Evolutionary conservation across 2,888 invertebrate genomes (phyloP), one percentile per base, ranked within the genome.

Genomic region (Caenorhabditis auriculariae): DNA sequence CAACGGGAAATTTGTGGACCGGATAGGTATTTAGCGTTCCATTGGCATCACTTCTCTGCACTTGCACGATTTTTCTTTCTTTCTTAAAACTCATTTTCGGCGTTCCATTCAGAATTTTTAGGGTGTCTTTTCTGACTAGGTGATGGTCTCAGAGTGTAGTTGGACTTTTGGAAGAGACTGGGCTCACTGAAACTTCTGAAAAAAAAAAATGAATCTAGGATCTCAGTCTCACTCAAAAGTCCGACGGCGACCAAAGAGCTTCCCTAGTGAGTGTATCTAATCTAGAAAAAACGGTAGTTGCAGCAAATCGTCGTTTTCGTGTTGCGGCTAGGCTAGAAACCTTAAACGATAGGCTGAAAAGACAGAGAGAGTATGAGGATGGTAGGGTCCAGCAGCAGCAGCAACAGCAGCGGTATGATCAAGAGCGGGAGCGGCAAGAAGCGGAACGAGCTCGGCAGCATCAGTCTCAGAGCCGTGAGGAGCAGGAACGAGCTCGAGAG

Each of bases 281-380:
- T n/a, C n/a, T n/a, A 38, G 54, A 52, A 46, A 62, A 52, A 47
- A 12, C 15, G 61, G 23, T 28, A 35, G 35, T 57, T 45, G 53
- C 48, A 54, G 53, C 45, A 54, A 47, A 38, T 24, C 42, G 48
- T 15, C 17, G 15, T 5, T 50, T 53, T 38, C 59, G 53, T 44
- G 64, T 68, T 62, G 61, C 53, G 27, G 68, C 65, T 60, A 68
- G 62, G 56, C 41, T 68, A 60, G 59, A 65, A 54, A 46, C 56
- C 41, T 62, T 65, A 45, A 53, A 52, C 28, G 69, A 66, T 53
- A 48, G 69, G 39, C 51, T 59, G 28, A 69, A 69, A 44, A 60
- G 69, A 24, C 59, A 46, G 17, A 48, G 48, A 15, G 28, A 29
- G 9, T 27, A 39, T 38, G 47, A 54, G 23, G 35, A 54, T 38